These are phyloP conservation scores for Brenthis daphne DNA, from an alignment of 2,888 invertebrate genomes.

Conservation along the genomic window DNA sequence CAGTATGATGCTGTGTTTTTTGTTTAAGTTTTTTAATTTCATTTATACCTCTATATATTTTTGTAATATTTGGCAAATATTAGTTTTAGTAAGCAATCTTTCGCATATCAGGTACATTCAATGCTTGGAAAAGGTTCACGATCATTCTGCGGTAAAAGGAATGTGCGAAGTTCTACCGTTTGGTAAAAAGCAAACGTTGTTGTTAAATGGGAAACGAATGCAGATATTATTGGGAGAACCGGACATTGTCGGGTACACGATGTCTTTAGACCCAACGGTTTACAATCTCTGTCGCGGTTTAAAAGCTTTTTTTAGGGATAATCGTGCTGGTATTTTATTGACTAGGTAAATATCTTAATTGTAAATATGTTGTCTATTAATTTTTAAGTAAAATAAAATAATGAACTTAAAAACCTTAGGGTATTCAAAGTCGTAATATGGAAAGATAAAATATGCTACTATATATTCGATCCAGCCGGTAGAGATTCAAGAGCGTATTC, in stretches of 20 bases:
- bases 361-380: not conserved
- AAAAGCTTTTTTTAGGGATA: conserved; percentile 79
- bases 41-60: no score
- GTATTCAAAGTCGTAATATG: conserved; percentile 79
- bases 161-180: conserved; percentile 75
- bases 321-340: conserved; percentile 77
- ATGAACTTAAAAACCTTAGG: conserved; percentile 45
- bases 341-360: conserved; percentile 55
- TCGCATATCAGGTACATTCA: conserved; percentile 60
- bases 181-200: conserved; percentile 68
- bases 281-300: conserved; percentile 80
- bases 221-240: conserved; percentile 71
- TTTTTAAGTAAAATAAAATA: no score
- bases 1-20: not conserved
- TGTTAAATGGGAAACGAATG: conserved; percentile 69
- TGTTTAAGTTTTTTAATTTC: not conserved
- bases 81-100: no score
- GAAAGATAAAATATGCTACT: conserved; percentile 83
- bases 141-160: conserved; percentile 73
- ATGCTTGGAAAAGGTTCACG: conserved; percentile 71
- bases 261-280: conserved; percentile 71
- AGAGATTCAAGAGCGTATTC: conserved; percentile 78
- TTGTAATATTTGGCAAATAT: no score
- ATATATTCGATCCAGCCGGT: conserved; percentile 85
- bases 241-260: conserved; percentile 74